phyloP scores from a whole-genome alignment of 2,797 vertebrate species.

The Pterois miles region DNA sequence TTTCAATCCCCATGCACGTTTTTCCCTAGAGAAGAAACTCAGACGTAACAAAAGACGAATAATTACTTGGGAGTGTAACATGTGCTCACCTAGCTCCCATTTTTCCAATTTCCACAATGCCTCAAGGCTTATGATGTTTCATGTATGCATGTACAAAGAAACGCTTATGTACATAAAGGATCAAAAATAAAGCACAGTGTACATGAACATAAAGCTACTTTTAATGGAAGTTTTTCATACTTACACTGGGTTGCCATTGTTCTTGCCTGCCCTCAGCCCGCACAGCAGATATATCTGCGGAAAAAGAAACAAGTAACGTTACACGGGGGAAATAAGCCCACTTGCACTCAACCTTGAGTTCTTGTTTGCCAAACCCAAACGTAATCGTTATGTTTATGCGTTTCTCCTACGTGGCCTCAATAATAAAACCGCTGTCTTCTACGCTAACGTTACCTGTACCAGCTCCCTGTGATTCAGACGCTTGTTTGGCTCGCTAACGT shows the following conservation, averaged over 20 bases:
- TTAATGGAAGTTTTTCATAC: constrained; percentile 57
- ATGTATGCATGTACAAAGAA: neutral
- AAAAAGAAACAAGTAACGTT: constrained; percentile 3
- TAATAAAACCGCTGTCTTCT: constrained; percentile 28
- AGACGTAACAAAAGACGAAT: neutral
- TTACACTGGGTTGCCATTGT: constrained; percentile 89
- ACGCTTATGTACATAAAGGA: neutral
- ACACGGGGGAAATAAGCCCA: constrained; percentile 34
- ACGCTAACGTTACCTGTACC: constrained; percentile 56
- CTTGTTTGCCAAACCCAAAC: constrained; percentile 1
- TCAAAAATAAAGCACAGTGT: neutral
- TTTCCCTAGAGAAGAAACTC: neutral
- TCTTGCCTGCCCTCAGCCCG: constrained; percentile 82
- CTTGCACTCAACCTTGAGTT: constrained; percentile 21
- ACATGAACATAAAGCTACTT: neutral
- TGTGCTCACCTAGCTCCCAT: constrained; percentile 25
- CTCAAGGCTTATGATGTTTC: neutral
- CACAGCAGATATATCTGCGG: constrained; percentile 80
- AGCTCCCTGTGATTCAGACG: constrained; percentile 32
- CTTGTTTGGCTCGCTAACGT: constrained; percentile 56
- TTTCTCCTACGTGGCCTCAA: constrained; percentile 29
- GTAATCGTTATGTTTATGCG: constrained; percentile 5
- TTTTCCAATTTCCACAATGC: neutral
- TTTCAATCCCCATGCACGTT: neutral
- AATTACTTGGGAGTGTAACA: constrained; percentile 2